Percentiles rank a stretch among this genome's conserved stretches.
Conservation (phyloP, 2,113 vertebrate genomes). For the Erythrocercus mccallii region DNA sequence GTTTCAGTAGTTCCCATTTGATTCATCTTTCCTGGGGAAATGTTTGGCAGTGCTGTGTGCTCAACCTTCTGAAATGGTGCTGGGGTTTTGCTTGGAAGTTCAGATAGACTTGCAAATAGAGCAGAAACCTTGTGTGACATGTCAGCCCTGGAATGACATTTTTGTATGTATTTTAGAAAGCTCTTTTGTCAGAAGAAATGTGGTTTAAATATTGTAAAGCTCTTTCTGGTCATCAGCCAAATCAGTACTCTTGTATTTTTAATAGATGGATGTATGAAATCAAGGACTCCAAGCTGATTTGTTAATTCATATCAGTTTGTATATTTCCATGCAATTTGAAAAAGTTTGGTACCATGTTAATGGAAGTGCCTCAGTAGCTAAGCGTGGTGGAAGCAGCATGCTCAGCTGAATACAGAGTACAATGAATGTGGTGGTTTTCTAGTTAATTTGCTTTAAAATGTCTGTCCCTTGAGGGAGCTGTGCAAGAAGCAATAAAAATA, state of each 20-base stretch:
- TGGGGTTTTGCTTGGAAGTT: background rate
- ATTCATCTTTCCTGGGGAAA: background rate
- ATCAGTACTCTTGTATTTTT: background rate
- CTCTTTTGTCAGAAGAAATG: background rate
- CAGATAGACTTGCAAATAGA: background rate
- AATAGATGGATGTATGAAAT: background rate
- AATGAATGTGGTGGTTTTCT: background rate
- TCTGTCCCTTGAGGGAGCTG: background rate
- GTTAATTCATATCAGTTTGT: background rate
- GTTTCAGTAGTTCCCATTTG: background rate
- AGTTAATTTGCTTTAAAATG: background rate
- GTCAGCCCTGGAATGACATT: background rate
- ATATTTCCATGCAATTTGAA: background rate
- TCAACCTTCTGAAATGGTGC: background rate
- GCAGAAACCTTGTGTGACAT: accelerated
- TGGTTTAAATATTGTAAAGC: background rate
- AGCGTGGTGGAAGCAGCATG: background rate
- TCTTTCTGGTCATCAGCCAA: background rate
- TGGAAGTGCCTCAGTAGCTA: background rate
- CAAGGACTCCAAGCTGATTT: background rate
- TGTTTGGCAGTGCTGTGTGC: background rate
- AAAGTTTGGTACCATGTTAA: background rate
- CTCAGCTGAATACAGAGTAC: background rate
- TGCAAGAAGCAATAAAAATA: background rate
- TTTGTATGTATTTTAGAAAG: background rate